Evolutionary conservation across 2,797 vertebrate species (phyloP), one percentile per base, ranked within the genome.

Genomic region (Thaleichthys pacificus): DNA sequence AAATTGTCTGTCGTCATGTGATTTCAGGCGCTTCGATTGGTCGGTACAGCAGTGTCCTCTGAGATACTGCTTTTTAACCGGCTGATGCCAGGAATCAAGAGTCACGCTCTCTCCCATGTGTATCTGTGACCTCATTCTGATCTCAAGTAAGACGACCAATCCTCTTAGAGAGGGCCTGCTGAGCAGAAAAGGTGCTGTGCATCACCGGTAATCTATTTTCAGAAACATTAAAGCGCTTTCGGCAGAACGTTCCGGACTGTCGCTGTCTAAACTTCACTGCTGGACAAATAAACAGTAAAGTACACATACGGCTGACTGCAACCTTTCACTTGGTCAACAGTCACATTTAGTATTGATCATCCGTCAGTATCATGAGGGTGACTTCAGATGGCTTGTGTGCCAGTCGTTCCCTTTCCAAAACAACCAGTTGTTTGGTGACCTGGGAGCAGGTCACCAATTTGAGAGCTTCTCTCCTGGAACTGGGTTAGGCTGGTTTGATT

Each of bases 121-220:
- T 81, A 75, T 80, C 72, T 77, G 74, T 77, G 78, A 68, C 71
- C 84, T 88, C 70, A 81, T 80, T 76, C 71, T 82, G 81, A 83
- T 82, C 80, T 35, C 19, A 71, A 76, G 82, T 86, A 86, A 90
- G 80, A 76, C 88, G 74, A 76, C 24, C 80, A 90, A 93, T 93
- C 90, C 91, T 84, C 90, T 93, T 92, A 93, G 71, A 75, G 66
- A 11, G 38, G 30, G 67, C 78, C 81, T 1, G 73, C 67, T 68
- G 70, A 79, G 69, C 65, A 68, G 17, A 21, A 76, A 63, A 30
- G 77, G 77, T 28, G 71, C 73, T 70, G 74, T 54, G 72, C 75
- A 78, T 80, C 77, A 83, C 78, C 82, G 81, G 77, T 80, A 76
- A 62, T 85, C 87, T 90, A 87, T 89, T 90, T 87, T 83, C 89